Conservation (phyloP, 2,888 invertebrate genomes). For the Mactromeris polynyma region DNA sequence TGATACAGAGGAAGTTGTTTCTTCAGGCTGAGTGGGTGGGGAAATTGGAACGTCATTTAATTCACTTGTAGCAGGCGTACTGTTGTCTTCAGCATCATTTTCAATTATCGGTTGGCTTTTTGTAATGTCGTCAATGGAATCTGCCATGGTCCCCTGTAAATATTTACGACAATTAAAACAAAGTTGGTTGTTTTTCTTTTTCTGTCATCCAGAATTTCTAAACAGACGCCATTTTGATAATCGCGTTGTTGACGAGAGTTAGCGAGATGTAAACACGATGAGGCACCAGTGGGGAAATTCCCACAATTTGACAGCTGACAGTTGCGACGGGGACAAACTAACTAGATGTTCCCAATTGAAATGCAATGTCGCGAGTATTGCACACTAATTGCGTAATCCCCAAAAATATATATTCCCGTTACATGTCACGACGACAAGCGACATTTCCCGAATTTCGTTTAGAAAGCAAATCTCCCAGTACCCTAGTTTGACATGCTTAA, state of each 20-base stretch:
- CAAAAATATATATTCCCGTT: background rate
- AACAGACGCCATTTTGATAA: slow-evolving; percentile 24
- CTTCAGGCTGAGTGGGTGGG: slow-evolving; percentile 16
- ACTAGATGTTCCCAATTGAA: background rate
- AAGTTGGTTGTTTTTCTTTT: background rate
- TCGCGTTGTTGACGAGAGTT: slow-evolving; percentile 52
- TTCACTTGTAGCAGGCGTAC: background rate
- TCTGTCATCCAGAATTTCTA: background rate
- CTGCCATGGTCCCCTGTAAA: slow-evolving; percentile 3
- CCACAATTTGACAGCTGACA: slow-evolving; percentile 38
- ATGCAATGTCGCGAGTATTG: background rate
- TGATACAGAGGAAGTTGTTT: background rate
- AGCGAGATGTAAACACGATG: slow-evolving; percentile 72
- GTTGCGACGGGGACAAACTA: slow-evolving; percentile 4
- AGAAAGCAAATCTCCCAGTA: background rate
- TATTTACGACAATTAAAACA: background rate
- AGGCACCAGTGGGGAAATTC: slow-evolving; percentile 46
- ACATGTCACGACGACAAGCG: background rate
- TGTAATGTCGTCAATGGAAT: background rate
- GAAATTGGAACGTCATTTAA: background rate
- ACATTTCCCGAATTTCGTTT: background rate
- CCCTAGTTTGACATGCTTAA: slow-evolving; percentile 21
- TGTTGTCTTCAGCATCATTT: background rate
- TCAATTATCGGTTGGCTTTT: background rate
- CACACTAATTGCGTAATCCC: background rate